A percentile compares a stretch with the other conserved stretches of the same genome.
phyloP scores from a whole-genome alignment of 2,797 vertebrate species.

The Siniperca obscura region DNA sequence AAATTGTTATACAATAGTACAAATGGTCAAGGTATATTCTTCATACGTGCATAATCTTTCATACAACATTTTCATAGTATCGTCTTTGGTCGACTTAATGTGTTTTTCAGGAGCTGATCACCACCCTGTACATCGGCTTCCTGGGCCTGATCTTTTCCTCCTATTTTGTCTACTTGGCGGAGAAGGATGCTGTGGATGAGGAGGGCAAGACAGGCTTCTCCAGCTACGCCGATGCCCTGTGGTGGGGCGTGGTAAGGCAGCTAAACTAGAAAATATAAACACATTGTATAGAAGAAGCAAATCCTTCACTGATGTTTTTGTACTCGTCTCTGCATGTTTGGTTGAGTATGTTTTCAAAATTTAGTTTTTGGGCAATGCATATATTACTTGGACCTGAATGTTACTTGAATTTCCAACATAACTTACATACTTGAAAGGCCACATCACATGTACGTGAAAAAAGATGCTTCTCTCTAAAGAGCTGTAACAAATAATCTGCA shows the following conservation, averaged over 20 bases:
- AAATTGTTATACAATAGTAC: not conserved
- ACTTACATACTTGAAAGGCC: conserved; percentile 25
- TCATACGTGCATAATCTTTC: not conserved
- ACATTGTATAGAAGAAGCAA: not conserved
- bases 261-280: not conserved
- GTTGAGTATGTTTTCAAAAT: not conserved
- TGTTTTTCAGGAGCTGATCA: conserved; percentile 90
- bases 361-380: conserved; percentile 17
- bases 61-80: not conserved
- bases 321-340: not conserved
- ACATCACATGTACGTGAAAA: conserved; percentile 24
- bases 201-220: conserved; percentile 91
- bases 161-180: conserved; percentile 94
- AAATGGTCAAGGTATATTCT: not conserved
- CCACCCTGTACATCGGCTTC: conserved; percentile 92
- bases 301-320: conserved; percentile 15
- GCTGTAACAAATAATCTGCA: conserved; percentile 38
- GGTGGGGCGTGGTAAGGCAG: conserved; percentile 94
- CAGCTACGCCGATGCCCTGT: conserved; percentile 92
- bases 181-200: conserved; percentile 92
- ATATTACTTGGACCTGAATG: conserved; percentile 31
- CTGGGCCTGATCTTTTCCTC: conserved; percentile 94
- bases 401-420: conserved; percentile 15
- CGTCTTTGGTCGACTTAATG: not conserved
- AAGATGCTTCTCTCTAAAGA: conserved; percentile 24